phyloP scores from a whole-genome alignment of 2,113 vertebrate genomes.

The Damaliscus lunatus region DNA sequence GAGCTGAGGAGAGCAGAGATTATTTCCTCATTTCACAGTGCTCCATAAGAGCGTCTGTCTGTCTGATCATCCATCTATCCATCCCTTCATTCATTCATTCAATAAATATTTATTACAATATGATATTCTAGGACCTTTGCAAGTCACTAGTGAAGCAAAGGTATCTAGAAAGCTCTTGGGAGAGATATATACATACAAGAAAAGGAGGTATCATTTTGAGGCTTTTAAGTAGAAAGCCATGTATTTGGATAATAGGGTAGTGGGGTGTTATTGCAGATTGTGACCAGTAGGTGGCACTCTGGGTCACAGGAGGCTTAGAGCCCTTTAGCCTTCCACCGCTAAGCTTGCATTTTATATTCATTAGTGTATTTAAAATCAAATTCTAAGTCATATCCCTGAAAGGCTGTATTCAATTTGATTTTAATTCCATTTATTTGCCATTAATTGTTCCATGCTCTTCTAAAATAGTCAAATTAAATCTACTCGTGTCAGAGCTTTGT shows the following conservation, averaged over 20 bases:
- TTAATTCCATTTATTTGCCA: conserved; percentile 74
- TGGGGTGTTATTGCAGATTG: not conserved
- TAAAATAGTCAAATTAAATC: conserved; percentile 75
- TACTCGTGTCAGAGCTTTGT: conserved; percentile 54
- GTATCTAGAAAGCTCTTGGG: not conserved
- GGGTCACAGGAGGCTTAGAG: not conserved
- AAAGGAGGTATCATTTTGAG: not conserved
- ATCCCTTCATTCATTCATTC: not conserved
- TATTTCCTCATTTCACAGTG: not conserved
- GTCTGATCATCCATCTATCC: not conserved
- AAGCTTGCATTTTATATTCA: conserved; percentile 71
- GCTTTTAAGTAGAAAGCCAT: not conserved
- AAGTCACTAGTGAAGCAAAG: not conserved
- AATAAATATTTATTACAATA: not conserved
- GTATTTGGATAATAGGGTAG: not conserved
- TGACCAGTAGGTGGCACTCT: conserved; percentile 59
- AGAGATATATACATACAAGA: not conserved
- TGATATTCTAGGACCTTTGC: not conserved
- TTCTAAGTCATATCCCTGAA: conserved; percentile 71
- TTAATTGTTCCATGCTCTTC: conserved; percentile 76
- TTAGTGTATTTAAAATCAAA: conserved; percentile 78
- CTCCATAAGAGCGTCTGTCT: not conserved
- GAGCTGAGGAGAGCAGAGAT: not conserved
- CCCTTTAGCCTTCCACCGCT: not conserved
- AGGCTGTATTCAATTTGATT: conserved; percentile 74